Evolutionary conservation across 2,113 vertebrate species (phyloP).

Genomic region (Oreocharis arfaki): DNA sequence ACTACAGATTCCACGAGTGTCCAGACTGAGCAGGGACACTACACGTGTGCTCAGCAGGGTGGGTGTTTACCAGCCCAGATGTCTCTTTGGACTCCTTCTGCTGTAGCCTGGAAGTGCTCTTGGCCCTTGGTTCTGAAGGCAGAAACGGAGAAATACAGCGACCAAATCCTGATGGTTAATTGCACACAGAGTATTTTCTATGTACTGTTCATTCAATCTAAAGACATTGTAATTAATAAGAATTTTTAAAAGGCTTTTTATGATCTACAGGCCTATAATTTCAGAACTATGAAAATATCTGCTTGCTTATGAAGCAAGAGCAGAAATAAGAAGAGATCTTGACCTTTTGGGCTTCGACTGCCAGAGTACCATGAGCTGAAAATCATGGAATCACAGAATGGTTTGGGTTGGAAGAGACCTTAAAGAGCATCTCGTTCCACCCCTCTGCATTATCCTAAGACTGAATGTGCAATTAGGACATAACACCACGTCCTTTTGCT

Average conservation of each 20-base stretch:
- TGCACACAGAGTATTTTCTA: not conserved
- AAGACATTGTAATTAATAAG: not conserved
- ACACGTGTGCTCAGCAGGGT: fast-evolving
- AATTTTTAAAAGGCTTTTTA: not conserved
- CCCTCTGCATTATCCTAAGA: not conserved
- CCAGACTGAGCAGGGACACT: fast-evolving
- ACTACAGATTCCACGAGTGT: fast-evolving
- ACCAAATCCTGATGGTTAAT: fast-evolving
- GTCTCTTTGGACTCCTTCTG: not conserved
- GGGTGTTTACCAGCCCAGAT: not conserved
- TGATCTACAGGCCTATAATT: not conserved
- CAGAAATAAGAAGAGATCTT: not conserved
- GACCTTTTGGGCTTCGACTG: not conserved
- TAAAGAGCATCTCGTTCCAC: not conserved
- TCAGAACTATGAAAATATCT: not conserved
- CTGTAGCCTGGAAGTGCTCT: not conserved
- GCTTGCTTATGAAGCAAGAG: not conserved
- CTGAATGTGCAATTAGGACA: not conserved
- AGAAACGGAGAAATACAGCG: not conserved
- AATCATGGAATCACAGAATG: not conserved
- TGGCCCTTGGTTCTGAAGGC: not conserved
- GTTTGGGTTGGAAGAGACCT: not conserved
- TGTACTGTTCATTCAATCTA: not conserved
- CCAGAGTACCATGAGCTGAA: not conserved
- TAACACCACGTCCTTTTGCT: not conserved